Percentiles rank a stretch among this genome's conserved stretches.
These are phyloP conservation scores for Aepyceros melampus DNA, from an alignment of 2,113 vertebrate species.

Conservation along the genomic window DNA sequence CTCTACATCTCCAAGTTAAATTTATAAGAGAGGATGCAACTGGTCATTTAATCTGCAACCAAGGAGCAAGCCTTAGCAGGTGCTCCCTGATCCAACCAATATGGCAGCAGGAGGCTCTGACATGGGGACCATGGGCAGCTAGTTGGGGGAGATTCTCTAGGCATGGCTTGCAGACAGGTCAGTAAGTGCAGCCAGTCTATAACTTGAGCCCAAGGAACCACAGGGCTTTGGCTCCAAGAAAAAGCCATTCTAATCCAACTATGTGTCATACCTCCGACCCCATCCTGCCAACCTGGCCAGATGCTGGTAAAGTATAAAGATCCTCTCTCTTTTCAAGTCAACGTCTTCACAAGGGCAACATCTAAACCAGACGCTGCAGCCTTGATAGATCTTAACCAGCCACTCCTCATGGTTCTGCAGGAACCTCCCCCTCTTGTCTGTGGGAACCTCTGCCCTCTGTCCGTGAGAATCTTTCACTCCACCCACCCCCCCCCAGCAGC, in stretches of 20 bases:
- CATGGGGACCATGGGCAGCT: fast-evolving
- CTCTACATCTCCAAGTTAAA: neutral
- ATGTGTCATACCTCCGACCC: neutral
- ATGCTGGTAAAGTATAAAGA: neutral
- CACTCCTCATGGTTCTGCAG: neutral
- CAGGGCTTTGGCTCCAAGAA: neutral
- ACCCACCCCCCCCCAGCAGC: neutral
- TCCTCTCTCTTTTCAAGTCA: neutral
- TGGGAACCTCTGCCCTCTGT: neutral
- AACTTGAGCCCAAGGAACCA: neutral
- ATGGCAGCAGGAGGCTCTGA: fast-evolving
- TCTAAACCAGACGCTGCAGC: neutral
- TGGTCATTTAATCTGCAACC: neutral
- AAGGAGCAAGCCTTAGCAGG: neutral
- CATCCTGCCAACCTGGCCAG: neutral
- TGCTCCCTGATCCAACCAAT: neutral
- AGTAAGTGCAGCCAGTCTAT: neutral
- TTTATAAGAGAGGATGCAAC: neutral
- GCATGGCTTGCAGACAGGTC: no score
- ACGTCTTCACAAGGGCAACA: neutral
- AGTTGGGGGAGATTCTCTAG: neutral
- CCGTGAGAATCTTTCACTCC: neutral
- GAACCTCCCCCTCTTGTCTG: neutral
- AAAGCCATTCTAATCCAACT: neutral
- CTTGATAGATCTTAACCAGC: constrained; percentile 66